Conservation (phyloP, 2,797 vertebrate species). For the Acipenser oxyrinchus region DNA sequence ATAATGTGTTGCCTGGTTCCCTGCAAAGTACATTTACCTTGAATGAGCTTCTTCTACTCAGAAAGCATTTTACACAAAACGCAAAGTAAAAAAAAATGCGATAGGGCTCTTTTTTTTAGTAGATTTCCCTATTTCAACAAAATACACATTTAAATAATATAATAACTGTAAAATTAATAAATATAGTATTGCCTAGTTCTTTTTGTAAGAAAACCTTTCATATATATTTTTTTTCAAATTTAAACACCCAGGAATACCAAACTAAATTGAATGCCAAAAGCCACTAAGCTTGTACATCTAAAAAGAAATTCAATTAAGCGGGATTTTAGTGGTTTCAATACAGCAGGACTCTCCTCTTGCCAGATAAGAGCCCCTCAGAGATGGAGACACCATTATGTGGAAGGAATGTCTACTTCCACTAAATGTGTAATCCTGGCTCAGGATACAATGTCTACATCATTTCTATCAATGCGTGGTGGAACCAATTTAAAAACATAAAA, state of each 20-base stretch:
- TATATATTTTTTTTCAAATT: slow-evolving; percentile 64
- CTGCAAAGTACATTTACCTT: slow-evolving; percentile 21
- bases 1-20: slow-evolving; percentile 31
- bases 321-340: slow-evolving; percentile 99
- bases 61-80: slow-evolving; percentile 23
- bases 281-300: slow-evolving; percentile 92
- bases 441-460: slow-evolving; percentile 82
- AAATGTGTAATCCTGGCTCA: slow-evolving; percentile 91
- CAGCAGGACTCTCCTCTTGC: slow-evolving; percentile 78
- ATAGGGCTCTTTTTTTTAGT: slow-evolving; percentile 30
- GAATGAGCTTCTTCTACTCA: slow-evolving; percentile 30
- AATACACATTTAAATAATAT: slow-evolving; percentile 74
- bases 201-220: slow-evolving; percentile 78
- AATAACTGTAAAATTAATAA: slow-evolving; percentile 72
- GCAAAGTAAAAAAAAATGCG: background rate
- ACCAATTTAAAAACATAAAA: slow-evolving; percentile 96
- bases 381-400: slow-evolving; percentile 74
- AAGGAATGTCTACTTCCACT: slow-evolving; percentile 83
- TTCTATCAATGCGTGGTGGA: slow-evolving; percentile 88
- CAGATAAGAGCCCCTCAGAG: slow-evolving; percentile 85
- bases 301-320: slow-evolving; percentile 99
- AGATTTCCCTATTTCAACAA: slow-evolving; percentile 65
- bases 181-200: slow-evolving; percentile 82
- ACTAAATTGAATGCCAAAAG: slow-evolving; percentile 93
- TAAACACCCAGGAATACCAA: slow-evolving; percentile 73